phyloP scores from a whole-genome alignment of 2,113 vertebrate genomes.

The Gasterosteus aculeatus region DNA sequence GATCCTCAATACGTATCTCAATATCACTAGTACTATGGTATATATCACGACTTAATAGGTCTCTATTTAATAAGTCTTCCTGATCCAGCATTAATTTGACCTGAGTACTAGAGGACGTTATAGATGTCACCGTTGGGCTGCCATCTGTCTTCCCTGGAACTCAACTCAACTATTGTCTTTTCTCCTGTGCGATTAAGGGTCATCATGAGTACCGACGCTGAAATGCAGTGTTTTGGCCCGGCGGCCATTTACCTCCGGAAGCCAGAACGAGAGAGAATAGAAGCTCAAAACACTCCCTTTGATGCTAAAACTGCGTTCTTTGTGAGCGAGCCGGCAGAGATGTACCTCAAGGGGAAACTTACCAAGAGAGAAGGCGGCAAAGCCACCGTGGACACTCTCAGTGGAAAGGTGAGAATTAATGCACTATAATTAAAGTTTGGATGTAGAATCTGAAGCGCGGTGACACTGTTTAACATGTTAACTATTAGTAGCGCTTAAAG shows the following conservation, averaged over 20 bases:
- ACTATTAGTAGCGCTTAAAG: too few species aligned
- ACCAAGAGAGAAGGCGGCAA: constrained; percentile 85
- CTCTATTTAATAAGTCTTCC: background rate
- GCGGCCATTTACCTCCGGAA: constrained; percentile 89
- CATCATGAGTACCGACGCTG: constrained; percentile 68
- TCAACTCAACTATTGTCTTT: background rate
- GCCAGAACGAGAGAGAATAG: constrained; percentile 86
- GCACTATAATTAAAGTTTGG: background rate
- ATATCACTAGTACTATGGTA: background rate
- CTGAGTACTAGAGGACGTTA: background rate
- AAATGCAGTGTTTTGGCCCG: constrained; percentile 89
- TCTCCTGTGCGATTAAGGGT: background rate
- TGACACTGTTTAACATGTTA: background rate
- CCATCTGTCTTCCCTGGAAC: background rate
- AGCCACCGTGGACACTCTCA: constrained; percentile 84
- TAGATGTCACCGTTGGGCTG: background rate
- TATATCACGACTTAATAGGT: too few species aligned
- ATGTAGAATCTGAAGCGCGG: background rate
- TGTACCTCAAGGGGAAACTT: constrained; percentile 87
- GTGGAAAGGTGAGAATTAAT: constrained; percentile 77
- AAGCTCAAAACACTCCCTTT: constrained; percentile 85
- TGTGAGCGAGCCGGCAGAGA: constrained; percentile 80
- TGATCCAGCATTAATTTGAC: background rate
- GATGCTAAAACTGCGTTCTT: constrained; percentile 88
- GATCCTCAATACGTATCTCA: background rate